Evolutionary conservation across 1,140 invertebrate genomes (phyloP).

Genomic region (Limonius californicus): DNA sequence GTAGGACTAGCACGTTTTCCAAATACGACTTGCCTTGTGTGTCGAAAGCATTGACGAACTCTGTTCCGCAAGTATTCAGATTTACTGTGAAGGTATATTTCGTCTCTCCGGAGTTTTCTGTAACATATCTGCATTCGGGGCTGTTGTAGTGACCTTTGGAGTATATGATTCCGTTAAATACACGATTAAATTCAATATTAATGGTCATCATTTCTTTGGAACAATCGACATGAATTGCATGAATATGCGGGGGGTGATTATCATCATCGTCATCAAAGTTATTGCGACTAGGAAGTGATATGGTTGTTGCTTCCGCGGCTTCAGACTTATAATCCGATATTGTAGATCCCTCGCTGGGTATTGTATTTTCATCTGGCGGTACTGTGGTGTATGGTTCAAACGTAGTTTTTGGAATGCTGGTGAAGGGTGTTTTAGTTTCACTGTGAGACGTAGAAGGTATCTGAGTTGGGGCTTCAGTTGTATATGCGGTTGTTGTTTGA

Average conservation of each 20-base stretch:
- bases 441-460: background rate
- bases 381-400: background rate
- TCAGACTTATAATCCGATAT: background rate
- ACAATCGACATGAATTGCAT: slow-evolving; percentile 70
- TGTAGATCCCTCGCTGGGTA: background rate
- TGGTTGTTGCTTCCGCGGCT: background rate
- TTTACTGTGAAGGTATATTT: slow-evolving; percentile 72
- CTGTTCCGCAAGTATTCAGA: slow-evolving; percentile 74
- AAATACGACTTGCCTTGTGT: slow-evolving; percentile 72
- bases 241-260: slow-evolving; percentile 70
- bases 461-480: background rate
- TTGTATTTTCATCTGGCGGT: background rate
- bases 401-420: slow-evolving; percentile 1
- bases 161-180: slow-evolving; percentile 76
- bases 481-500: slow-evolving; percentile 18
- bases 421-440: background rate
- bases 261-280: slow-evolving; percentile 45
- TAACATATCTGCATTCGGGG: slow-evolving; percentile 69
- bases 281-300: no score
- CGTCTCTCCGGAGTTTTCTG: slow-evolving; percentile 62
- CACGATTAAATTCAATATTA: slow-evolving; percentile 71
- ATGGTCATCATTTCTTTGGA: slow-evolving; percentile 81
- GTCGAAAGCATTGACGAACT: slow-evolving; percentile 74
- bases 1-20: slow-evolving; percentile 75
- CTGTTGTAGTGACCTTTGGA: slow-evolving; percentile 73